phyloP scores from a whole-genome alignment of 2,113 vertebrate genomes.

The Cairina moschata region DNA sequence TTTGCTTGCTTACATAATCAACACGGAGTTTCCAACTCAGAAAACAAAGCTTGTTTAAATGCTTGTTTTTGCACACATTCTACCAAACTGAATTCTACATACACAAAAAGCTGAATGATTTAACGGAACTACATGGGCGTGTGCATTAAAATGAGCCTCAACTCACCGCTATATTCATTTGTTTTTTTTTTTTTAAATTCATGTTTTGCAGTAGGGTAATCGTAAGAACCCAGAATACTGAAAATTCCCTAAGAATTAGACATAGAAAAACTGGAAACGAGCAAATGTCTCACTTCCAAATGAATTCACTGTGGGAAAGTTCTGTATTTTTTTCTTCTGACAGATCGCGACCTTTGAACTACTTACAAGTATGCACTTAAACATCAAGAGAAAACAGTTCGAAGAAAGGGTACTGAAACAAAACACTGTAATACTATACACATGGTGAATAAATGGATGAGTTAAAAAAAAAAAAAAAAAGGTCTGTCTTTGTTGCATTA shows the following conservation, averaged over 20 bases:
- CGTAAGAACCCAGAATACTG: neutral
- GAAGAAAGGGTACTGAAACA: neutral
- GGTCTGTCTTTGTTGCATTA: neutral
- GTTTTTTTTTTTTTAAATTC: neutral
- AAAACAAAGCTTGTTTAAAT: neutral
- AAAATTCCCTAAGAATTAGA: neutral
- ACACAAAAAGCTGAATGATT: neutral
- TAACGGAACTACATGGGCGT: neutral
- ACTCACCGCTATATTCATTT: neutral
- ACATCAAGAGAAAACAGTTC: neutral
- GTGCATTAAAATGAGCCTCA: neutral
- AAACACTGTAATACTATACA: neutral
- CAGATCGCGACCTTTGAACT: neutral
- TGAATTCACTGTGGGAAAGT: neutral
- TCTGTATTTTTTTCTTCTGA: neutral
- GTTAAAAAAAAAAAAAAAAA: neutral
- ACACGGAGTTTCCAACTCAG: neutral
- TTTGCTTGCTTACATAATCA: neutral
- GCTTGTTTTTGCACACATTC: neutral
- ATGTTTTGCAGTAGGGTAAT: neutral
- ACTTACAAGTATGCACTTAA: neutral
- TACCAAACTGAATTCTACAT: neutral
- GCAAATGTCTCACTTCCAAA: neutral
- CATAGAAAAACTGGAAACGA: neutral
- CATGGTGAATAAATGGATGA: neutral